Base-by-base conservation (phyloP, 1,140 invertebrate genomes). In the Drosophila ironensis region DNA sequence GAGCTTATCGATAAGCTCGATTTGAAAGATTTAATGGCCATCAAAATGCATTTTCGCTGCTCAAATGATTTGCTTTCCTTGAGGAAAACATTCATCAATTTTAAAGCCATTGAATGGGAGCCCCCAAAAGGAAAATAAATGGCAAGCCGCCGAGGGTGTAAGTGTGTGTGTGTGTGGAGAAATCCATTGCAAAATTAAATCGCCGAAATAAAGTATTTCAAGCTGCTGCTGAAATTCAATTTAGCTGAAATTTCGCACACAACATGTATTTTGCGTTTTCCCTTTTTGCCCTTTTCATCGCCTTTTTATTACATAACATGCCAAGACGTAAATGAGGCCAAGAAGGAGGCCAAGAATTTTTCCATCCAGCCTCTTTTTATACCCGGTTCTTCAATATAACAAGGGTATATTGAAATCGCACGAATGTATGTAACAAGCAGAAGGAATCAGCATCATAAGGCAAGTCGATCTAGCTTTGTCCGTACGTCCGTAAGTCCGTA, bases 41-140 rank as follows among this genome's bases (percentile, higher is more conserved):
- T 77, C 48, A 63, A 72, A 81, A 72, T 81, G 77, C 78, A 82
- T 76, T 74, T 54, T 64, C 38, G 41, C 35, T 52, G 63, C 48
- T 51, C 30, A 51, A 41, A 54, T 38, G 46, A 40, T 48, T 74
- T 52, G 61, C 57, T 59, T 14, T 20, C 22, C 45, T 14, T 8
- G 7, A 28, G 7, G 2, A 8, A 27, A 69, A n/a, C 78, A 81
- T 82, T 82, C 56, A 77, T 82, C 72, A 80, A 80, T 82, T 72
- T 68, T 69, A 82, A 81, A 76, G 67, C 60, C 77, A 59, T 20
- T 3, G 4, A 68, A 78, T 57, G 45, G 52, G 25, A 30, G 16
- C 24, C n/a, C n/a, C n/a, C 8, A 60, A 56, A 38, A 45, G 22
- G 3, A 37, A n/a, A n/a, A n/a, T n/a, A n/a, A n/a, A n/a, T n/a